Base-by-base conservation (phyloP, 2,113 vertebrate genomes). In the Vireo altiloquus region DNA sequence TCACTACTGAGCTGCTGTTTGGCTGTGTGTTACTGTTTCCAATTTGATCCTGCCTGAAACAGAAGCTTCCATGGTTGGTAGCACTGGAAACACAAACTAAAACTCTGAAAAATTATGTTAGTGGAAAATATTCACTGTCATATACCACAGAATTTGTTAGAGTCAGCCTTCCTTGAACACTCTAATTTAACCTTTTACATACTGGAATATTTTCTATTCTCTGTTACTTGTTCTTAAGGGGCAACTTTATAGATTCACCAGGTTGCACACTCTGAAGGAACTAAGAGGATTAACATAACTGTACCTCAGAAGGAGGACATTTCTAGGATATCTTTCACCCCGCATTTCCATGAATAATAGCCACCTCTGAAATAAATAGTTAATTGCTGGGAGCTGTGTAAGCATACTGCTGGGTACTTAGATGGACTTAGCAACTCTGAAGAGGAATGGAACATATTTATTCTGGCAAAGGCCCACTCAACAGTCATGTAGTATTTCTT, bases 1-100 rank as follows among this genome's bases (percentile, higher is more conserved):
- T 95, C 80, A 59, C 75, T 63, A 31, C 71, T 57, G 70, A 61
- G 81, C 79, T 92, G 84, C 24, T 92, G 46, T 95, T 95, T 96
- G 93, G 74, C 74, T 93, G 64, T 78, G 90, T 27, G 37, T 87
- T 79, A 76, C 80, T 84, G 60, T 75, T 96, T 95, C 92, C 81
- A 84, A 37, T 96, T 97, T 97, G 92, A 96, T 92, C 80, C 86
- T 88, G 91, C 74, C 72, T 91, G 56, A 96, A 97, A 94, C 87
- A 94, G 90, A 91, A 93, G 78, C 78, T 96, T 95, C 97, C 95
- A 95, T 65, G 96, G 72, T 89, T 89, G 81, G 63, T 49, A 95
- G 94, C 93, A 92, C 89, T 92, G 89, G 92, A 92, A 94, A 81
- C 11, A 14, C 72, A 91, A 95, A 97, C 84, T 94, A 97, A 96